Evolutionary conservation across 2,113 vertebrate species (phyloP), one percentile per base, ranked within the genome.

Genomic region (Sphyrna mokarran): DNA sequence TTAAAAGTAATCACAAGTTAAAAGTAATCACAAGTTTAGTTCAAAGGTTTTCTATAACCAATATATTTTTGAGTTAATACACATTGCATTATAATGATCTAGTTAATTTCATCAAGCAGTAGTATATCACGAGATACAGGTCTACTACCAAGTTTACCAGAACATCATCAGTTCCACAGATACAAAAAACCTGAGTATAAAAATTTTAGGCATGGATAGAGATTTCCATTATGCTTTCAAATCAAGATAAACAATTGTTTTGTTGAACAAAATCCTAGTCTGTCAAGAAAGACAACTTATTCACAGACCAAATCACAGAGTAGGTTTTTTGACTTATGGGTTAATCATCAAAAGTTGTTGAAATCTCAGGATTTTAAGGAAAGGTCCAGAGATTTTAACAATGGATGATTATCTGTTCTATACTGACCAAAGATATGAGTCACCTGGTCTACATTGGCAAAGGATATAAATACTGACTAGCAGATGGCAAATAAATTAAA

Each of bases 181-280:
- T 43, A 68, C 89, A 63, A 93, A 61, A 93, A 93, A 22, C 89
- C 89, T 37, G 61, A 93, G 89, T 93, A 63, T 40, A 37, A 33
- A n/a, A 93, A 37, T 93, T 66, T 93, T 93, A 93, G 5, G n/a
- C 16, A 91, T 18, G 78, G 80, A 83, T 40, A 43, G 16, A 83
- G 80, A 16, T 83, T 83, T 43, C 4, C 61, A 37, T 16, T 91
- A 93, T 37, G 61, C 61, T 93, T 66, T 40, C 61, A 66, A 37
- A 93, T 63, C n/a, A 93, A 66, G 37, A 9, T 68, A n/a, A 66
- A 61, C 61, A 66, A n/a, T 13, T n/a, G 33, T 66, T 43, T 83
- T 83, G 80, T 83, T 93, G 61, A 93, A 37, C 8, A 63, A 93
- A 66, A 33, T 93, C 7, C 89, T 66, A 16, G n/a, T 66, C 61